These are phyloP conservation scores for Gallinago media DNA, from an alignment of 2,113 vertebrate genomes.

Conservation along the genomic window DNA sequence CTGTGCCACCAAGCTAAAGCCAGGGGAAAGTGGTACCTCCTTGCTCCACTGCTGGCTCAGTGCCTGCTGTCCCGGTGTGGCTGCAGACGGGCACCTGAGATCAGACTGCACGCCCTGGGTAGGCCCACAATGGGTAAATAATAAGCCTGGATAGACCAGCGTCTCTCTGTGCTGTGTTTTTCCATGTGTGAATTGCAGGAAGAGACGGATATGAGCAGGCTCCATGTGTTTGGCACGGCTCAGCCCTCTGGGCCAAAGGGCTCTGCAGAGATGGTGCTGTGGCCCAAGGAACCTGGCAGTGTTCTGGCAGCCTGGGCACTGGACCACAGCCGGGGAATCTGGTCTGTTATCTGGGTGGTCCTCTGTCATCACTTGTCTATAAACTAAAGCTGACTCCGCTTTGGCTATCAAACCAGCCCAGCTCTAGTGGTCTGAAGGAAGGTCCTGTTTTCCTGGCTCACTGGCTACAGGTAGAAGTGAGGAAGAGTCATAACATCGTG, in stretches of 20 bases:
- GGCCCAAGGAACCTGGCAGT: background rate
- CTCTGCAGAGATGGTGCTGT: background rate
- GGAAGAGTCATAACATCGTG: background rate
- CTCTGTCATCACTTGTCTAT: background rate
- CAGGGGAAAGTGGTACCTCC: background rate
- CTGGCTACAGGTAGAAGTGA: background rate
- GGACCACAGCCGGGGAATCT: background rate
- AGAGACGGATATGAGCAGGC: too few species aligned
- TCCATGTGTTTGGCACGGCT: background rate
- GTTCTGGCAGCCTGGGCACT: background rate
- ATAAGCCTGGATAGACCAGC: background rate
- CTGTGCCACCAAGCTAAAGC: background rate
- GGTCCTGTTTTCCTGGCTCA: background rate
- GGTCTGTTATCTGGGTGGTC: background rate
- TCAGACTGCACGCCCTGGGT: background rate
- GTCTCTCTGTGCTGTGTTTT: background rate
- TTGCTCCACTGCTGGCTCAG: accelerated
- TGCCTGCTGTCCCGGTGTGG: background rate
- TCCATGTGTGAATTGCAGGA: background rate
- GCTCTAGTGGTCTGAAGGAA: background rate
- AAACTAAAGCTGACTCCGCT: background rate
- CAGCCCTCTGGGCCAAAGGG: background rate
- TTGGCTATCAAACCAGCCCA: background rate
- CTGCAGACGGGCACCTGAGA: background rate
- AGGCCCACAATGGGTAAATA: background rate